A percentile compares a stretch with the other conserved stretches of the same genome.
Evolutionary conservation across 92 coral and sea anemone species (phyloP).

Genomic region (Parazoanthus atlanticus): DNA sequence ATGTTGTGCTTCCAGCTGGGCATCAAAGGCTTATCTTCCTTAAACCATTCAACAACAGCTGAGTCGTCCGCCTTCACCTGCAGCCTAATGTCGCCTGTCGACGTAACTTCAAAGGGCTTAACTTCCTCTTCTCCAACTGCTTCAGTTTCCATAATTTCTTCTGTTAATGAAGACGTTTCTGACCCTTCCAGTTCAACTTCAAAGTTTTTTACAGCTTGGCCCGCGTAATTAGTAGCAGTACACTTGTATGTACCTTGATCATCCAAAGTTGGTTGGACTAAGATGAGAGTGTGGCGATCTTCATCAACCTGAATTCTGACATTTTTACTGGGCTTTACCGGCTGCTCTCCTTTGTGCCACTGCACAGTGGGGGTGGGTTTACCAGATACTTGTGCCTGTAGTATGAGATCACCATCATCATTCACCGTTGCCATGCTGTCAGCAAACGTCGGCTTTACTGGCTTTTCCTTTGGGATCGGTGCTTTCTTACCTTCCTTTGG

Average conservation of each 20-base stretch:
- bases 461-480: constrained; percentile 27
- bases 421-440: constrained; percentile 43
- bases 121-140: constrained; percentile 11
- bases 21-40: constrained; percentile 76
- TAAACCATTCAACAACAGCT: constrained; percentile 86
- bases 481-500: constrained; percentile 7
- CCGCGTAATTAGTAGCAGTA: constrained; percentile 42
- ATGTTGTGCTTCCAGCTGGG: constrained; percentile 64
- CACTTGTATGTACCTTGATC: constrained; percentile 62
- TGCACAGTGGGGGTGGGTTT: constrained; percentile 53
- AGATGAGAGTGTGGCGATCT: constrained; percentile 45
- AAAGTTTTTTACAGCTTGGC: constrained; percentile 64
- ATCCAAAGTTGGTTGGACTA: constrained; percentile 55
- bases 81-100: constrained; percentile 31
- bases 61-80: constrained; percentile 31
- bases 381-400: constrained; percentile 53
- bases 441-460: constrained; percentile 32
- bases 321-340: constrained; percentile 41
- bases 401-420: constrained; percentile 48
- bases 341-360: constrained; percentile 54
- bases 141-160: constrained; percentile 17
- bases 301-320: constrained; percentile 49
- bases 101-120: constrained; percentile 28
- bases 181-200: constrained; percentile 75
- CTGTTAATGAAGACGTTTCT: constrained; percentile 35